Conservation (phyloP, 53 echinoderm and acorn worm genomes). For the Antedon mediterranea region DNA sequence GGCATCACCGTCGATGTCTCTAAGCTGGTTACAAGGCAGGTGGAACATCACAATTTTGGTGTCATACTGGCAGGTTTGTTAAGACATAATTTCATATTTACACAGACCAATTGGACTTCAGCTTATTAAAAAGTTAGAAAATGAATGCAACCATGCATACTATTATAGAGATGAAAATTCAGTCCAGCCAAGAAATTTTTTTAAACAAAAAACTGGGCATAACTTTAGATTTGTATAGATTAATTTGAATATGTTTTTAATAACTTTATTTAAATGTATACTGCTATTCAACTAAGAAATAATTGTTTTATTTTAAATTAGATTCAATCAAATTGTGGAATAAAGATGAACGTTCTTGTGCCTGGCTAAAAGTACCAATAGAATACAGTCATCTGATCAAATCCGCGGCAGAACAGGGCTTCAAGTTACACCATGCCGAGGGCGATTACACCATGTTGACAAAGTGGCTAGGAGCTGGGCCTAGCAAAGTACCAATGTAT, state of each 20-base stretch:
- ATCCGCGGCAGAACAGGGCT: constrained; percentile 44
- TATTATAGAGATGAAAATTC: no score
- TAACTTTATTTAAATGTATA: no score
- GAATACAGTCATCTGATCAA: constrained; percentile 50
- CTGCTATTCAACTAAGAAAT: no score
- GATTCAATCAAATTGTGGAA: constrained; percentile 48
- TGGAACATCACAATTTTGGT: background rate
- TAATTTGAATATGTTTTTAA: no score
- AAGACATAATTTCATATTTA: no score
- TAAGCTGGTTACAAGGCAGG: background rate
- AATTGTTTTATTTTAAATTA: constrained; percentile 1
- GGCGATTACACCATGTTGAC: constrained; percentile 43
- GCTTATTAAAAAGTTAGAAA: no score
- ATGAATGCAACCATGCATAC: no score
- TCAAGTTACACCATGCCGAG: constrained; percentile 70
- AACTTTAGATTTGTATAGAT: no score
- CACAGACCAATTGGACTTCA: no score
- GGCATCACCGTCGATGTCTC: background rate
- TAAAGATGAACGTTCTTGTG: constrained; percentile 29
- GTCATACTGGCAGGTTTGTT: background rate
- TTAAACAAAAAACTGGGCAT: no score
- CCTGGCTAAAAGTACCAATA: constrained; percentile 72
- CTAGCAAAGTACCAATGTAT: constrained; percentile 52
- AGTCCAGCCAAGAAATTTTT: no score
- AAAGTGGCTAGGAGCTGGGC: constrained; percentile 56